Percentiles rank a stretch among this genome's conserved stretches.
Conservation (phyloP, 35 echinoderm and acorn worm genomes). For the Eucidaris tribuloides region DNA sequence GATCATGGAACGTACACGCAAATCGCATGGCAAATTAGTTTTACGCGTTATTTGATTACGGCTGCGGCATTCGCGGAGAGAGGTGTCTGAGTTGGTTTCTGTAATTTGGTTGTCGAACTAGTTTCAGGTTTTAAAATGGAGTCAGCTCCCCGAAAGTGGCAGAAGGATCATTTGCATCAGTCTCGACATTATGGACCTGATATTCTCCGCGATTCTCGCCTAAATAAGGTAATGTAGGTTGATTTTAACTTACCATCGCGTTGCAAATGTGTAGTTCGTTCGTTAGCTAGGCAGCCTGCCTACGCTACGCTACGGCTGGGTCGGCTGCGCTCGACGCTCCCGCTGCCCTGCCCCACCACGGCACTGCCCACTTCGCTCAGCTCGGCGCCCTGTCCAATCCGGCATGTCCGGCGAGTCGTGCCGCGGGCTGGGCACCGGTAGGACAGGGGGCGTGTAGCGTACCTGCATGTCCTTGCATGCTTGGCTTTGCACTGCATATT, state of each 20-base stretch:
- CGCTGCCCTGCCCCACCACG: background rate
- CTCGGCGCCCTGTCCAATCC: background rate
- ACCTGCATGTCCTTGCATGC: too few species aligned
- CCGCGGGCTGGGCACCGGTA: too few species aligned
- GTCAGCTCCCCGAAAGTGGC: background rate
- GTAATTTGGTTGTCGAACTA: too few species aligned
- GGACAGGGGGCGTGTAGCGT: too few species aligned
- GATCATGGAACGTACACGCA: too few species aligned
- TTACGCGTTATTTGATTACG: too few species aligned
- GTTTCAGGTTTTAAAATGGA: background rate
- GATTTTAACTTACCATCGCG: background rate
- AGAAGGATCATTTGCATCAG: background rate
- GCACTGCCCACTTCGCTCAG: background rate
- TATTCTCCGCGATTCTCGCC: background rate
- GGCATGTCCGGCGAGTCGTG: too few species aligned
- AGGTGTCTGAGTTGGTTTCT: too few species aligned
- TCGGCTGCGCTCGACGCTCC: background rate
- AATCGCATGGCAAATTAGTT: too few species aligned
- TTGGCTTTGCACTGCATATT: too few species aligned
- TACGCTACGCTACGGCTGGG: background rate
- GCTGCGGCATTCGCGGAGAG: too few species aligned
- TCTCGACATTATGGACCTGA: slow-evolving; percentile 17
- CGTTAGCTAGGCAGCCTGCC: background rate
- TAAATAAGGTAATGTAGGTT: slow-evolving; percentile 7
- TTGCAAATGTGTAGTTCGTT: background rate